phyloP scores from a whole-genome alignment of 2,888 invertebrate species.

The Eupelmus urozonus region DNA sequence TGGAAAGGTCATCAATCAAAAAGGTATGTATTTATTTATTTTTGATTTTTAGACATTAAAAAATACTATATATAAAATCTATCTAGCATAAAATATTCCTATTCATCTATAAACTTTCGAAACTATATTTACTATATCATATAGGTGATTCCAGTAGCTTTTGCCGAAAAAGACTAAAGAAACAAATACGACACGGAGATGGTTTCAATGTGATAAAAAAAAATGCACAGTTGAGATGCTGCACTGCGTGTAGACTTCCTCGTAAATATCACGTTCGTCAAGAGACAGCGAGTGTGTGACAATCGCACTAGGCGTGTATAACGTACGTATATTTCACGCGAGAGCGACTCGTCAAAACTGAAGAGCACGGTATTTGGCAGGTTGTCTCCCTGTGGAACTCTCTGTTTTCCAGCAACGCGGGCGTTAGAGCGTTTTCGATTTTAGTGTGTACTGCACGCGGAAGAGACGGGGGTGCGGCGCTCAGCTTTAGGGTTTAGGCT shows the following conservation, averaged over 20 bases:
- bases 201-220: background rate
- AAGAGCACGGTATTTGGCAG: conserved; percentile 13
- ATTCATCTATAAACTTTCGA: background rate
- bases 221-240: too few relatives aligned
- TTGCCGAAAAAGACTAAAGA: conserved; percentile 29
- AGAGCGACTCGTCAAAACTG: conserved; percentile 38
- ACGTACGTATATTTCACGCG: background rate
- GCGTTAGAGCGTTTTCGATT: conserved; percentile 31
- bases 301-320: conserved; percentile 5
- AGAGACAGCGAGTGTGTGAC: conserved; percentile 4
- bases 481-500: conserved; percentile 8
- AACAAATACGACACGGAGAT: conserved; percentile 10
- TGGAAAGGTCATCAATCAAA: too few relatives aligned
- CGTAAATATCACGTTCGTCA: conserved; percentile 34
- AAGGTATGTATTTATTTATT: too few relatives aligned
- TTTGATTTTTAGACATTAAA: too few relatives aligned
- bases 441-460: background rate
- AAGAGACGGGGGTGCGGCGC: background rate
- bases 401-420: background rate
- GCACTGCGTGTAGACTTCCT: conserved; percentile 15
- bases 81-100: too few relatives aligned
- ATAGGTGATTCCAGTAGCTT: conserved; percentile 27
- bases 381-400: background rate
- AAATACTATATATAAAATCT: too few relatives aligned
- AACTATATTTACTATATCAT: too few relatives aligned